phyloP scores from a whole-genome alignment of 1,140 invertebrate genomes.

The Calliphora vicina region DNA sequence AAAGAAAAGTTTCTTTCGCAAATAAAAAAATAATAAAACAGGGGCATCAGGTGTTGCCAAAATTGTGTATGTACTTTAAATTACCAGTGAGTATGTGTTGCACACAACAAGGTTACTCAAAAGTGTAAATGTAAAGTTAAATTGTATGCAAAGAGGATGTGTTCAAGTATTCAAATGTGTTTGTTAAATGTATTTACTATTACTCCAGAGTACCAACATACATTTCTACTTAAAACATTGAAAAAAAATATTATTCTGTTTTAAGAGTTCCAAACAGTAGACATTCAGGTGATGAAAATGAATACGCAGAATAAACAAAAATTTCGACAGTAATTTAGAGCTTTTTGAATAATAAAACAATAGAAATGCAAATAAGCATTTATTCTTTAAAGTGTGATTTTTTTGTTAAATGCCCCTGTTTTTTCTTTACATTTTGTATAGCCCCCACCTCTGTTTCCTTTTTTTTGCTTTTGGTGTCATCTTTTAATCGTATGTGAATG shows the following conservation, averaged over 20 bases:
- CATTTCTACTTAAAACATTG: not conserved
- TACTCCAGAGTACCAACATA: not conserved
- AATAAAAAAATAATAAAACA: not conserved
- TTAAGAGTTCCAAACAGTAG: too few relatives aligned
- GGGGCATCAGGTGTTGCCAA: not conserved
- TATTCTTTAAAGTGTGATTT: too few relatives aligned
- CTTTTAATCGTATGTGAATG: too few relatives aligned
- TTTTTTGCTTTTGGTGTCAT: too few relatives aligned
- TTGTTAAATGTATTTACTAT: not conserved
- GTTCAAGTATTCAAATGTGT: not conserved
- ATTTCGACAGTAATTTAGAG: too few relatives aligned
- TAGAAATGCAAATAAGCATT: too few relatives aligned
- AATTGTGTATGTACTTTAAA: not conserved
- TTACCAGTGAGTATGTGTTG: not conserved
- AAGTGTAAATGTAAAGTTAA: not conserved
- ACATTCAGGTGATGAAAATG: not conserved
- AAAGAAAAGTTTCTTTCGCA: not conserved
- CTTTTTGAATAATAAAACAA: too few relatives aligned
- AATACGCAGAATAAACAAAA: not conserved
- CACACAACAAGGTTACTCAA: not conserved
- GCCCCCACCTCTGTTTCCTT: too few relatives aligned
- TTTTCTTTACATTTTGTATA: too few relatives aligned
- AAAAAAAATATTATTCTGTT: not conserved
- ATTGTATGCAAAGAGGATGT: not conserved
- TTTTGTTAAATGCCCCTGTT: too few relatives aligned